Base-by-base conservation (phyloP, 2,797 vertebrate species). In the Limosa lapponica region DNA sequence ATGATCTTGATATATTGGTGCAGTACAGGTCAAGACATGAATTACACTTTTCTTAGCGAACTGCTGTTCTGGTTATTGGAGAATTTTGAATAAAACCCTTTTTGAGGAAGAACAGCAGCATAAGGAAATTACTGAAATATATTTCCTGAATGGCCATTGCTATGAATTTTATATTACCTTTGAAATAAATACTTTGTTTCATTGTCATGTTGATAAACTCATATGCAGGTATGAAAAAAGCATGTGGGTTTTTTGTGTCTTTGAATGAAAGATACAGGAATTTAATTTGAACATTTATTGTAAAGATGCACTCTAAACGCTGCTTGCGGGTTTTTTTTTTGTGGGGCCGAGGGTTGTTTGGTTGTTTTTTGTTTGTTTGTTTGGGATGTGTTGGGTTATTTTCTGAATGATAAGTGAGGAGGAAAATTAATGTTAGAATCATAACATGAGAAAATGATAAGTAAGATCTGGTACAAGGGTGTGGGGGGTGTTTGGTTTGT, bases 401-500 rank as follows among this genome's bases (percentile, higher is more conserved):
- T 78, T 67, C 41, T 48, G 3, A 59, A 17, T 24, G 8, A 37
- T 11, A 28, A 17, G 2, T n/a, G 17, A 74, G 34, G 22, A 41
- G 13, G 30, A 24, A 37, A 34, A 62, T 49, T 27, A 55, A 67
- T 59, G 15, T 57, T 73, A 32, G 14, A 57, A 51, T 86, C 20
- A 2, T 30, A 79, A 24, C 22, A 30, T 57, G 22, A 77, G 37
- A 72, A 85, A 79, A 36, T 7, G 0, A 36, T 49, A 59, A 3
- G 1, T 65, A 67, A 80, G 17, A 48, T 54, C 37, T 48, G n/a
- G 4, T 6, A 64, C 39, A 64, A 41, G 39, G 10, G 13, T 43
- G 9, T 6, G 4, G 2, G 6, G 17, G 13, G 3, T 6, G 7
- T 28, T 86, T 39, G 1, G 4, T 59, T 57, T 59, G 2, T 43